Percentiles rank a stretch among this genome's conserved stretches.
phyloP scores from a whole-genome alignment of 2,113 vertebrate genomes.

The Zapornia atra region DNA sequence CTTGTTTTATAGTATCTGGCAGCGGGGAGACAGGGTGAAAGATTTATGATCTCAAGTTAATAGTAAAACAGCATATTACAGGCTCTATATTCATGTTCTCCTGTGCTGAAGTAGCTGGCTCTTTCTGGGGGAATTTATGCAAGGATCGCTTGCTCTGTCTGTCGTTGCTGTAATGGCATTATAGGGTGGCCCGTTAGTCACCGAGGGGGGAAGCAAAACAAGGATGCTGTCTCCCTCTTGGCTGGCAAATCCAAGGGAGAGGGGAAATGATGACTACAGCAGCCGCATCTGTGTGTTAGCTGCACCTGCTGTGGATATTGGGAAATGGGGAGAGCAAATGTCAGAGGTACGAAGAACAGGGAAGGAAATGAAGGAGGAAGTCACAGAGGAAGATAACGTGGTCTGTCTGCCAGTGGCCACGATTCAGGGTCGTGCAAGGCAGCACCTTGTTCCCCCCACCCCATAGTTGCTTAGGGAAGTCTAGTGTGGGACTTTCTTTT shows the following conservation, averaged over 20 bases:
- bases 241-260: constrained; percentile 5
- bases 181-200: not conserved
- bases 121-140: constrained; percentile 18
- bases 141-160: not conserved
- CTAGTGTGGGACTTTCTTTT: not conserved
- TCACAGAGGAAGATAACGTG: not conserved
- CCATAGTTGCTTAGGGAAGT: not conserved
- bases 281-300: not conserved
- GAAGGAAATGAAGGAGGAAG: constrained; percentile 46
- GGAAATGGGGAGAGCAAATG: not conserved
- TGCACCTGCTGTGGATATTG: constrained; percentile 6
- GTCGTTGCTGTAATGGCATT: not conserved
- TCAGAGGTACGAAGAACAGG: not conserved
- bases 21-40: constrained; percentile 4
- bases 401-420: not conserved
- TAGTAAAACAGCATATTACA: constrained; percentile 30
- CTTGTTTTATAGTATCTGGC: constrained; percentile 56
- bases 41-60: constrained; percentile 49
- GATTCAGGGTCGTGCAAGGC: not conserved
- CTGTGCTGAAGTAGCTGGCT: constrained; percentile 12
- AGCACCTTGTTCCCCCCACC: not conserved
- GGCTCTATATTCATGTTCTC: not conserved
- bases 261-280: not conserved
- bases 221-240: not conserved
- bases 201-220: not conserved